Conservation (phyloP, 2,113 vertebrate species). For the Bufo gargarizans region DNA sequence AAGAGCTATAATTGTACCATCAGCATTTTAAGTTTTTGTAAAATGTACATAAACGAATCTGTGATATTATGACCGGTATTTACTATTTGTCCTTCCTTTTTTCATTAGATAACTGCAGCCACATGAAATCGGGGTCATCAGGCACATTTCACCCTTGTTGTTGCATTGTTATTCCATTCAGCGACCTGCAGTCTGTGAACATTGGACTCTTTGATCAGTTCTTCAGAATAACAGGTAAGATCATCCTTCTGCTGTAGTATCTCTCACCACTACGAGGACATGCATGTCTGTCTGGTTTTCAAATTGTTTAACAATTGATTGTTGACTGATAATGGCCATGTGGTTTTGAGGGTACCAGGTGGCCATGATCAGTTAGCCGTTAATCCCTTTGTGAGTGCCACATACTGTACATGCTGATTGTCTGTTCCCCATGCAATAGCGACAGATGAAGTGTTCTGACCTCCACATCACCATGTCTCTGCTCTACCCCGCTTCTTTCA, state of each 20-base stretch:
- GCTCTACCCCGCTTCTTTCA: too few species aligned
- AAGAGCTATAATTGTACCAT: not conserved
- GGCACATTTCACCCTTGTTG: conserved; percentile 80
- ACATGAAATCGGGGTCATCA: conserved; percentile 73
- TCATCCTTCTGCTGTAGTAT: not conserved
- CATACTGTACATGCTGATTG: too few species aligned
- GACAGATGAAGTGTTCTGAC: too few species aligned
- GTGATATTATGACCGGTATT: not conserved
- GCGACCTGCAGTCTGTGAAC: conserved; percentile 85
- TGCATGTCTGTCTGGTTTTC: too few species aligned
- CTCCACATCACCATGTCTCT: too few species aligned
- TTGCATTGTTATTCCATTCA: conserved; percentile 81
- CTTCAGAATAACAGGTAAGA: conserved; percentile 91
- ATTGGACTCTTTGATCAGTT: conserved; percentile 97
- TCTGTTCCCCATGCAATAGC: too few species aligned
- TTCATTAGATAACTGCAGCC: conserved; percentile 78
- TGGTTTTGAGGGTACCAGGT: too few species aligned
- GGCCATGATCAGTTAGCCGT: too few species aligned
- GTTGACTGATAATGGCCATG: too few species aligned
- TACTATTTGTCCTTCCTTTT: not conserved
- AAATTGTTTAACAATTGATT: too few species aligned
- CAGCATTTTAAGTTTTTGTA: not conserved
- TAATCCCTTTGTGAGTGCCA: too few species aligned
- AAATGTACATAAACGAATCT: not conserved
- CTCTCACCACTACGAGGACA: too few species aligned